Evolutionary conservation across 2,888 invertebrate species (phyloP).

Genomic region (Acronicta psi): DNA sequence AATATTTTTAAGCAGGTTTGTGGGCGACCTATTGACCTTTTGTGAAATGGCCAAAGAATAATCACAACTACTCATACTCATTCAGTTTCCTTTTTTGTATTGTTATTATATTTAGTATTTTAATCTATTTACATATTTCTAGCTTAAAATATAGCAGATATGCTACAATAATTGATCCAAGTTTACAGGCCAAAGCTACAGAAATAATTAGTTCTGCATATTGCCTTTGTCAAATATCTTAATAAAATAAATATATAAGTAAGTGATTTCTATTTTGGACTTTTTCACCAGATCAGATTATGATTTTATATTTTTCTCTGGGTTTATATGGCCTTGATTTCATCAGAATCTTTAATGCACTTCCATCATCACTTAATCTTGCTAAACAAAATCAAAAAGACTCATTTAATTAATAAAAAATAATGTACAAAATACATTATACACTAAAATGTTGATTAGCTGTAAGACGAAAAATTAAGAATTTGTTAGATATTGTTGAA

Average conservation of each 20-base stretch:
- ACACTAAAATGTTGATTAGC: conserved; percentile 66
- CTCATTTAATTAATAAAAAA: conserved; percentile 52
- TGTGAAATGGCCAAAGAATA: conserved; percentile 55
- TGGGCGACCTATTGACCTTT: conserved; percentile 17
- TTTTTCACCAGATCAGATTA: not conserved
- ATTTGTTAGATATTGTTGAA: conserved; percentile 78
- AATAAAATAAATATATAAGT: not conserved
- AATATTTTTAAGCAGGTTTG: conserved; percentile 36
- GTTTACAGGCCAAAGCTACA: conserved; percentile 17
- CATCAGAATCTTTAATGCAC: conserved; percentile 16
- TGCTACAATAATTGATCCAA: conserved; percentile 8
- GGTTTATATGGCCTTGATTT: conserved; percentile 33
- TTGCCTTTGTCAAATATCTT: too few relatives aligned
- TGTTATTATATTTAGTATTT: conserved; percentile 32
- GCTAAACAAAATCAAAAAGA: conserved; percentile 39
- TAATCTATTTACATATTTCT: conserved; percentile 22
- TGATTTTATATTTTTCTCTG: not conserved
- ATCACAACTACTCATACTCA: conserved; percentile 39
- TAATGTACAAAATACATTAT: conserved; percentile 74
- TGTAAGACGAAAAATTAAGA: conserved; percentile 69
- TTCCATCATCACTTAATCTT: conserved; percentile 27
- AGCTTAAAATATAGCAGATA: conserved; percentile 19
- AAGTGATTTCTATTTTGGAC: not conserved
- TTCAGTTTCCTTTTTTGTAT: conserved; percentile 15
- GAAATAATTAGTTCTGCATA: not conserved